Evolutionary conservation across 2,888 invertebrate genomes (phyloP), one percentile per base, ranked within the genome.

Genomic region (Caenorhabditis sinica): DNA sequence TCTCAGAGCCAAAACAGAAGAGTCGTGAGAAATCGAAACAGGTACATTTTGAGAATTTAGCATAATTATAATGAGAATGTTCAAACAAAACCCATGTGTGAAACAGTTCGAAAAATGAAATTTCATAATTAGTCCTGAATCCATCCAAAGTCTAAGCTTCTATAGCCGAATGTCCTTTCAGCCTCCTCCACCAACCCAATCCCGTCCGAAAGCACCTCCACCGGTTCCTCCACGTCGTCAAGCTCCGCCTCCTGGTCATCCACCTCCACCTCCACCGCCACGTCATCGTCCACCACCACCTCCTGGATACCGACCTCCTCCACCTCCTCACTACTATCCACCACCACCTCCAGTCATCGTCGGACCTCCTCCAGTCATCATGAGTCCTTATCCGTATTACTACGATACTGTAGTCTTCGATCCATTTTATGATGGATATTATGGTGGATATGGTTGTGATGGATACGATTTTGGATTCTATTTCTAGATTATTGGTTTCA

Each of bases 351-450:
- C 73, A 36, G 77, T 77, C 23, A 51, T 69, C 20, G 60, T 77
- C 20, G 77, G 61, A 20, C 61, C 61, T 4, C 75, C 75, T 20
- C 82, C 82, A 15, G 65, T 79, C n/a, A 56, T 79, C 17, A 79
- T 79, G 79, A n/a, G 43, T 56, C 79, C 79, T 4, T 71, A 65
- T 56, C 79, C 79, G 15, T 79, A 79, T 56, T 79, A 71, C 43
- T 71, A 69, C 40, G 79, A 71, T 56, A 17, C 71, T 2, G 63
- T 71, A 28, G 56, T 56, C 13, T 79, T 65, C 56, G 79, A 79
- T 71, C 79, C 79, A n/a, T 79, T 63, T 45, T 79, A 65, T 49
- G 63, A 65, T 56, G 79, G 79, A 36, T 79, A 56, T 30, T 79
- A 79, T 45, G 79, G 79, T 8, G 79, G 79, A 65, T 79, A 79